Evolutionary conservation across 1,140 invertebrate species (phyloP), one percentile per base, ranked within the genome.

Genomic region (Drosophila bocqueti): DNA sequence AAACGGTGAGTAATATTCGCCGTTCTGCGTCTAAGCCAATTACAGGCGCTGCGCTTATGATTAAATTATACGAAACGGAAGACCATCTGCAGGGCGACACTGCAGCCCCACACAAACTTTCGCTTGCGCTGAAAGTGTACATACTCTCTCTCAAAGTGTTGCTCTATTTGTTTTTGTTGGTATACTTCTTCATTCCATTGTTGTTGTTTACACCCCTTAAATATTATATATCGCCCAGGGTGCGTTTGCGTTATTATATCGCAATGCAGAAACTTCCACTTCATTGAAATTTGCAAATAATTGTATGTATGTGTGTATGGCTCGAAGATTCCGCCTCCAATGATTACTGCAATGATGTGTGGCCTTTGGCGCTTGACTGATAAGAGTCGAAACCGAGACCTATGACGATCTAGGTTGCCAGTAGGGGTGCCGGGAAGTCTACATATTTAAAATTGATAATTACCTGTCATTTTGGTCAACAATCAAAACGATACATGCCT

Each of bases 1-100:
- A 87, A 87, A 87, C 80, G 84, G 84, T 87, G 84, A 87, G 84
- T 87, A 89, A 87, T 87, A 84, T 59, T 73, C 55, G 55, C n/a
- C 24, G 49, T 61, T 76, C 57, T 84, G 57, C 45, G 59, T 57
- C 57, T 90, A 89, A 87, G 81, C 66, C 81, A 87, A 81, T 87
- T 87, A 81, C 52, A 68, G 42, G 43, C 49, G 45, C 36, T 55
- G 57, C 34, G 29, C 18, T 21, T 60, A 24, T 77, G 62, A 73
- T 77, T 80, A 55, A 60, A 54, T 74, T 67, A 62, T 50, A 26
- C 40, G 60, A 71, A 47, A 63, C 31, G 36, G 55, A 54, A 76
- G 60, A 47, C 42, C 38, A 10, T 40, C n/a, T 13, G 63, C 36
- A 47, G 42, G 43, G 45, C 31, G 43, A 47, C 47, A 74, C 40